Evolutionary conservation across 2,888 invertebrate species (phyloP), one percentile per base, ranked within the genome.

Genomic region (Hofmannophila pseudospretella): DNA sequence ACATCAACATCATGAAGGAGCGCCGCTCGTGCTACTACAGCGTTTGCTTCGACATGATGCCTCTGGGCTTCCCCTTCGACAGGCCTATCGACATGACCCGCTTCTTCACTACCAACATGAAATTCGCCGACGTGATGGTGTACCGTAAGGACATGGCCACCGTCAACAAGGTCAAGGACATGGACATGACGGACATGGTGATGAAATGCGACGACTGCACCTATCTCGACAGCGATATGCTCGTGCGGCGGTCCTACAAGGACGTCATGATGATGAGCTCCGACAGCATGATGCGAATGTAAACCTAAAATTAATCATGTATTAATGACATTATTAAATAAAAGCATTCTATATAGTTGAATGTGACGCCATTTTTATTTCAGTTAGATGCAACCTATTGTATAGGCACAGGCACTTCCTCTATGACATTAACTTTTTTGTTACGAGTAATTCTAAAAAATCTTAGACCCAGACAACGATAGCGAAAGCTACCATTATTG

Each of bases 21-120:
- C 84, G 88, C 40, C 88, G 81, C 48, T 73, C 88, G 42, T 89
- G 88, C 50, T 84, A 84, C 58, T 90, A 88, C 67, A 67, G 89
- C 55, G 79, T 72, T 4, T 86, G 84, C 45, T 72, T 90, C 46
- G 93, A 94, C 71, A 88, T 82, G 32, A 88, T 88, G 66, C 89
- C 93, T 1, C 84, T 91, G 51, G 93, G 92, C 41, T 95, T 90
- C 88, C 94, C 94, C 49, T 91, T 94, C 82, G 93, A 95, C 73
- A 90, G 93, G 47, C 79, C 78, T 22, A 88, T 92, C 58, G 82
- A 89, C 39, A 78, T 88, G 47, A 76, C 81, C 32, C 58, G 68
- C 45, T 93, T 91, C 88, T 86, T 82, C 58, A 89, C 90, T 11
- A 88, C 86, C 49, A 94, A 94, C 81, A 90, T 90, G 78, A 89